Evolutionary conservation across 2,797 vertebrate species (phyloP).

Genomic region (Periparus ater): DNA sequence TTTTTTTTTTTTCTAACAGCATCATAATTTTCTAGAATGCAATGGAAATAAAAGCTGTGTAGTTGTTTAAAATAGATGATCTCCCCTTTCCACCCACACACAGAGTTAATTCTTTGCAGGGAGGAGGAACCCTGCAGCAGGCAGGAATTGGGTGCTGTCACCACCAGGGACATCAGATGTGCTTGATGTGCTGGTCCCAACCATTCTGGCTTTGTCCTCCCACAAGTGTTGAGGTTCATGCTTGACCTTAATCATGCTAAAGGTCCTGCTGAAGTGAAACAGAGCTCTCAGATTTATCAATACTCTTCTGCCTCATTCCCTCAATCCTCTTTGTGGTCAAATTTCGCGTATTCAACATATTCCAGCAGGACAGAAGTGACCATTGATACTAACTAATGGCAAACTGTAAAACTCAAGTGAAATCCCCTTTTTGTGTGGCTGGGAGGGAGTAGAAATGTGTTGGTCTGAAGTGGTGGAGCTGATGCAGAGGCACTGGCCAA

Average conservation of each 20-base stretch:
- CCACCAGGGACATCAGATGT: background rate
- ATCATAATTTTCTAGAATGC: background rate
- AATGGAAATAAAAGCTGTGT: background rate
- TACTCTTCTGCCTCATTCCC: background rate
- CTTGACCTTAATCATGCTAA: background rate
- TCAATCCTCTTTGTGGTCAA: background rate
- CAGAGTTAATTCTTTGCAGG: background rate
- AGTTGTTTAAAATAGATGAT: background rate
- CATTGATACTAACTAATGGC: fast-evolving
- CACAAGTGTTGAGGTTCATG: background rate
- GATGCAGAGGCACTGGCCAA: background rate
- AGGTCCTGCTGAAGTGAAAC: background rate
- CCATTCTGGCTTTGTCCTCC: background rate
- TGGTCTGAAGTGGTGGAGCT: background rate
- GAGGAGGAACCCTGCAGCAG: background rate
- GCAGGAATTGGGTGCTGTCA: background rate
- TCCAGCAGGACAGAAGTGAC: background rate
- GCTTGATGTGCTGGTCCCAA: background rate
- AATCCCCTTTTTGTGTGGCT: background rate
- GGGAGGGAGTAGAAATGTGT: background rate
- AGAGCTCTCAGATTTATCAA: background rate
- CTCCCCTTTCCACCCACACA: background rate
- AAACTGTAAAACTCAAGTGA: background rate
- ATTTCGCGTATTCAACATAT: background rate
- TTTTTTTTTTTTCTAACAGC: background rate